phyloP scores from a whole-genome alignment of 2,797 vertebrate species.

The Botia kubotai region DNA sequence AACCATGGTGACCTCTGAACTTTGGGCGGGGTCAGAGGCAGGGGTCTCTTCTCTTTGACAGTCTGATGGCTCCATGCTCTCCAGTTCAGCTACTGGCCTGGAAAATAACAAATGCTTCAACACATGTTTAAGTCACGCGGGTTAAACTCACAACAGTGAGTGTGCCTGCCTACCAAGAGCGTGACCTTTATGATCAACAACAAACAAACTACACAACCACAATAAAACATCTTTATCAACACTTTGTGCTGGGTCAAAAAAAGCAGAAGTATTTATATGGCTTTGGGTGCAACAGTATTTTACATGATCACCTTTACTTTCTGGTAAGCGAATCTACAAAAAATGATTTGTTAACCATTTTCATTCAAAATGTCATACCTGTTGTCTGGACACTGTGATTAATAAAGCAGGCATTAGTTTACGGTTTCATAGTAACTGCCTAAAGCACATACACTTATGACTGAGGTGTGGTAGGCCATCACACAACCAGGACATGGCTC shows the following conservation, averaged over 20 bases:
- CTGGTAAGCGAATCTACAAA: not conserved
- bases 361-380: conserved; percentile 34
- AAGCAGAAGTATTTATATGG: not conserved
- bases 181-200: conserved; percentile 8
- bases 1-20: conserved; percentile 55
- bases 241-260: not conserved
- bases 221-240: conserved; percentile 1
- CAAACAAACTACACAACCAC: not conserved
- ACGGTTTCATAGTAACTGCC: not conserved
- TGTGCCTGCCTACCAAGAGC: not conserved
- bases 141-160: not conserved
- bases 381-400: not conserved
- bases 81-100: conserved; percentile 54
- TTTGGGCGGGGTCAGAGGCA: conserved; percentile 61
- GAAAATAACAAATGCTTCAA: conserved; percentile 33
- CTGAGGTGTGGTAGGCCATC: not conserved
- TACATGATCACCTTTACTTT: conserved; percentile 26
- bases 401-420: not conserved
- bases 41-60: conserved; percentile 49
- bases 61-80: conserved; percentile 68
- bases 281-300: not conserved
- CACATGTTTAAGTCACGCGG: not conserved
- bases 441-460: conserved; percentile 12
- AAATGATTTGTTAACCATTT: not conserved
- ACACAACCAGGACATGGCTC: not conserved